These are phyloP conservation scores for Lucilia cuprina DNA, from an alignment of 1,140 invertebrate species.

Conservation along the genomic window DNA sequence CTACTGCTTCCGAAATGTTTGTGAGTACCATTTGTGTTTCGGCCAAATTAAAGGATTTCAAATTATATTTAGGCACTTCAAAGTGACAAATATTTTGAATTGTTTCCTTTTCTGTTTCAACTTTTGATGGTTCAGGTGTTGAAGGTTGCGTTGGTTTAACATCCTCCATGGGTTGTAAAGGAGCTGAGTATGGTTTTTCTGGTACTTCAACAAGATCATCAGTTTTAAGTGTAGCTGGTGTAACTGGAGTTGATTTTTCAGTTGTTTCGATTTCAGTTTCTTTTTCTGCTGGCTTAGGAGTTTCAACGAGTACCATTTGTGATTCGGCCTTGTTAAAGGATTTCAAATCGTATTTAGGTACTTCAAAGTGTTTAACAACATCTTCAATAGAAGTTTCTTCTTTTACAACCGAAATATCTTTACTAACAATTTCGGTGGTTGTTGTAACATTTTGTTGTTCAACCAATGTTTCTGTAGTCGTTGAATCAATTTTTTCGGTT, in stretches of 20 bases:
- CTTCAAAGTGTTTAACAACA: constrained; percentile 17
- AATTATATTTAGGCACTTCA: constrained; percentile 34
- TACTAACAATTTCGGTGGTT: neutral
- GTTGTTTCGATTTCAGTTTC: neutral
- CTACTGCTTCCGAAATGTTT: neutral
- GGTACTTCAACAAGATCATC: neutral
- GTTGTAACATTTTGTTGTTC: too few species aligned
- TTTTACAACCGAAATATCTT: neutral
- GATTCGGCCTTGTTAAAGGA: constrained; percentile 15
- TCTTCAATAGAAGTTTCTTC: neutral
- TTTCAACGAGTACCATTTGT: neutral
- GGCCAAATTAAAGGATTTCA: too few species aligned
- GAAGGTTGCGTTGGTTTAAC: neutral
- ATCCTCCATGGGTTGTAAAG: neutral
- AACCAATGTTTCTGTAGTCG: too few species aligned
- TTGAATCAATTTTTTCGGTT: too few species aligned
- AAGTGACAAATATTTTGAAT: constrained; percentile 7
- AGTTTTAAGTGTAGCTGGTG: neutral
- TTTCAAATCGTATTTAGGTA: constrained; percentile 23
- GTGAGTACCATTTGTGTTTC: too few species aligned
- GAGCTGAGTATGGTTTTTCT: constrained; percentile 42
- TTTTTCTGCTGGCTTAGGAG: constrained; percentile 4
- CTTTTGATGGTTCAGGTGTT: neutral
- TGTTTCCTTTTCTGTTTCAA: neutral
- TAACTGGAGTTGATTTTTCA: constrained; percentile 27